Base-by-base conservation (phyloP, 2,797 vertebrate genomes). In the Sandelia bainsii region DNA sequence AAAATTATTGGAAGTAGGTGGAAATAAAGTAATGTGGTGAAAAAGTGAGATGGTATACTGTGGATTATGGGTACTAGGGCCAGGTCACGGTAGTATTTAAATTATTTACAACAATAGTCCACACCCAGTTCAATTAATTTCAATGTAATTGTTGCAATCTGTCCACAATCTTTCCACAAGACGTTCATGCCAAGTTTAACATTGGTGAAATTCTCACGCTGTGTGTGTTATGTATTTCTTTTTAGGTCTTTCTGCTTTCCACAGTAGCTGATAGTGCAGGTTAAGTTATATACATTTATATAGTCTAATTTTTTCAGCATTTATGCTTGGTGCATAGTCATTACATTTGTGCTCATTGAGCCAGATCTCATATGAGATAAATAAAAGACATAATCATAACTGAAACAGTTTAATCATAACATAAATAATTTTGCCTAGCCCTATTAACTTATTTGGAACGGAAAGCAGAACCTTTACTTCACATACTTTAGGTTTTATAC, bases 311-410 rank as follows among this genome's bases (percentile, higher is more conserved):
- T 23, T 20, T 39, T 63, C 32, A 75, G 51, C 46, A 62, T 66
- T 60, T 46, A 49, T 65, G 51, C 19, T 58, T 50, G 20, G 42
- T 80, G 78, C 62, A 80, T 75, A 75, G 67, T 62, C 46, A n/a
- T 62, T 80, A 32, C 20, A 22, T 80, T 66, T 75, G 49, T 75
- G 58, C 64, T 70, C 44, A 68, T 13, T 59, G 42, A 73, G 40
- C 42, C 53, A 62, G 32, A 69, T 64, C 19, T 57, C 13, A 25
- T 2, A 9, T 22, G 23, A 72, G 53, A 65, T 34, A 60, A 56
- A 54, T 48, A 20, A 69, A 27, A 77, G 8, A 68, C 37, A 62
- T 77, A 1, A 27, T 45, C 51, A 29, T 11, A 29, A 70, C 27
- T 16, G 34, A 65, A 45, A 10, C 17, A 9, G 3, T 20, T 20